Conservation (phyloP, 2,888 invertebrate species). For the Teleogryllus oceanicus region DNA sequence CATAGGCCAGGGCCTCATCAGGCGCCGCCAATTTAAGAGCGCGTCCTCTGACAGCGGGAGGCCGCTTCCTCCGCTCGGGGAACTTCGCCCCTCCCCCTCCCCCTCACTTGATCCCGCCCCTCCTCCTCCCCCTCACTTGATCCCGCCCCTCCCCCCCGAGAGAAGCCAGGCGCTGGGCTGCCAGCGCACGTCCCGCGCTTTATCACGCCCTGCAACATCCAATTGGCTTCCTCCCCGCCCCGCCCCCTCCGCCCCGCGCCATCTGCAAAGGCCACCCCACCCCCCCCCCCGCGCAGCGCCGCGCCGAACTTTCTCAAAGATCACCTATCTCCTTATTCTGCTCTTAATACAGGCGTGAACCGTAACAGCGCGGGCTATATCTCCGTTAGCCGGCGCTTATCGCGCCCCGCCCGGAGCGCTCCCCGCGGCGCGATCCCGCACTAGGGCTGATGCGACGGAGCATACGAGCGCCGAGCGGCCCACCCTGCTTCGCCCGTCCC, state of each 20-base stretch:
- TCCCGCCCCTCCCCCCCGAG: not conserved
- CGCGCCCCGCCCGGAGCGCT: not conserved
- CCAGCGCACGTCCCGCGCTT: not conserved
- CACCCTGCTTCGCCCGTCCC: no score
- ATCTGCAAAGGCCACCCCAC: not conserved
- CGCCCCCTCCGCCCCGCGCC: not conserved
- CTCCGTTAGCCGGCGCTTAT: not conserved
- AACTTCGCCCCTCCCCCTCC: no score
- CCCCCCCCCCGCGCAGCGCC: not conserved
- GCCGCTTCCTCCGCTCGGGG: no score
- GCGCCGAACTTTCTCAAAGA: not conserved
- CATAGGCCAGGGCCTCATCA: no score
- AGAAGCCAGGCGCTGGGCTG: not conserved
- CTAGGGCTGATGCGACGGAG: not conserved
- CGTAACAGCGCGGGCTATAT: not conserved
- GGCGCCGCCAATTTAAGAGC: no score
- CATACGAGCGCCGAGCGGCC: not conserved
- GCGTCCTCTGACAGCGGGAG: no score
- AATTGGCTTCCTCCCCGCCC: not conserved
- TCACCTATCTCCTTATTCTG: not conserved
- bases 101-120: no score
- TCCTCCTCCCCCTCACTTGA: not conserved
- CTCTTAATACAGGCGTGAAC: conserved; percentile 18
- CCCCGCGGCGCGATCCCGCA: not conserved
- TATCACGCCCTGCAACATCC: not conserved